Percentiles rank a stretch among this genome's conserved stretches.
These are phyloP conservation scores for Catostylus mosaicus DNA, from an alignment of 30 jellyfish, hydroid and myxozoan genomes.

Conservation along the genomic window DNA sequence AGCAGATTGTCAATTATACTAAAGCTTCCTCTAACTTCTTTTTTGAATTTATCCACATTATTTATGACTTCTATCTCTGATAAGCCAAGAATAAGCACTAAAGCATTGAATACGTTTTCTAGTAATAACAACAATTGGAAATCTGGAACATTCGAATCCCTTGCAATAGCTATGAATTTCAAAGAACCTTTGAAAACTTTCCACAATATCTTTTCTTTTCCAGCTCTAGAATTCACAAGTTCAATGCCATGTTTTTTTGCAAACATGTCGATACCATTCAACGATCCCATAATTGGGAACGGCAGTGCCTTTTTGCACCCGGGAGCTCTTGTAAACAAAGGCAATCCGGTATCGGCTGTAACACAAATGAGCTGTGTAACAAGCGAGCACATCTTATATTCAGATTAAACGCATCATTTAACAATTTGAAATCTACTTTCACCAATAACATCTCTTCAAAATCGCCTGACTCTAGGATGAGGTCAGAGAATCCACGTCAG, in stretches of 20 bases:
- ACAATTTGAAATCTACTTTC: neutral
- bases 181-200: slow-evolving; percentile 69
- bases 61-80: slow-evolving; percentile 65
- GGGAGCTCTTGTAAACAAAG: slow-evolving; percentile 72
- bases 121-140: slow-evolving; percentile 49
- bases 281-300: slow-evolving; percentile 96
- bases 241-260: slow-evolving; percentile 84
- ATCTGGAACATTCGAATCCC: slow-evolving; percentile 51
- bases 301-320: slow-evolving; percentile 78
- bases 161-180: slow-evolving; percentile 72
- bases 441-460: neutral
- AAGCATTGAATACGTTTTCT: slow-evolving; percentile 73
- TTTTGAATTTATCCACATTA: slow-evolving; percentile 84
- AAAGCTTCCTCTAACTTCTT: slow-evolving; percentile 59
- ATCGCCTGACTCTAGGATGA: neutral
- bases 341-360: slow-evolving; percentile 93
- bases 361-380: slow-evolving; percentile 76
- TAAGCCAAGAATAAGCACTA: slow-evolving; percentile 86
- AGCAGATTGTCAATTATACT: slow-evolving; percentile 68
- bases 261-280: slow-evolving; percentile 97
- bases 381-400: slow-evolving; percentile 38
- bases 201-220: slow-evolving; percentile 85
- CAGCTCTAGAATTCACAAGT: slow-evolving; percentile 76
- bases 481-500: too few relatives aligned
- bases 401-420: neutral